phyloP scores from a whole-genome alignment of 2,797 vertebrate species.

The Chromis chromis region DNA sequence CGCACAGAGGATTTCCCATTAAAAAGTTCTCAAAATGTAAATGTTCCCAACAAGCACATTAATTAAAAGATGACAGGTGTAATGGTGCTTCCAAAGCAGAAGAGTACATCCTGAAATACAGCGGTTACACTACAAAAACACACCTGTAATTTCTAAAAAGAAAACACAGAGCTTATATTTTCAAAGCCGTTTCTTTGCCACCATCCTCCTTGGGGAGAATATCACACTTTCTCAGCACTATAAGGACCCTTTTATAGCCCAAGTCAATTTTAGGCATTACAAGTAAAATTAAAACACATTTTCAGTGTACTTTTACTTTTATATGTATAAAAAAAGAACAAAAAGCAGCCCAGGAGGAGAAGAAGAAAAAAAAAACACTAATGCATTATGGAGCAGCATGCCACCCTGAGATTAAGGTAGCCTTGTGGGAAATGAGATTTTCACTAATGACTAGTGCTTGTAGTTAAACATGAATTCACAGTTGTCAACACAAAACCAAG shows the following conservation, averaged over 20 bases:
- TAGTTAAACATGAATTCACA: slow-evolving; percentile 42
- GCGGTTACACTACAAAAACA: slow-evolving; percentile 13
- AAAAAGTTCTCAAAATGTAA: background rate
- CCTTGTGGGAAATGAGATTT: slow-evolving; percentile 50
- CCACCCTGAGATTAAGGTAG: slow-evolving; percentile 49
- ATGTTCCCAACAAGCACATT: slow-evolving; percentile 1
- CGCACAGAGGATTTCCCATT: slow-evolving; percentile 5
- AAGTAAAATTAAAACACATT: slow-evolving; percentile 33
- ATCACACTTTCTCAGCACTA: slow-evolving; percentile 17
- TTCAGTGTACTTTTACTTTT: slow-evolving; percentile 17
- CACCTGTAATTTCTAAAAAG: slow-evolving; percentile 4
- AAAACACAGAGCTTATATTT: slow-evolving; percentile 22
- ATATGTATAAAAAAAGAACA: slow-evolving; percentile 34
- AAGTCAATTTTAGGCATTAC: slow-evolving; percentile 15
- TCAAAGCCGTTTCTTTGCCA: slow-evolving; percentile 35
- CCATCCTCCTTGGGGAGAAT: slow-evolving; percentile 13
- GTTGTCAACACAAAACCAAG: slow-evolving; percentile 21
- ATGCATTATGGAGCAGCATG: slow-evolving; percentile 44
- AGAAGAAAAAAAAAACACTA: background rate
- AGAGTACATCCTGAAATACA: slow-evolving; percentile 18
- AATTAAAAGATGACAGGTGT: slow-evolving; percentile 27
- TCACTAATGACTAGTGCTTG: slow-evolving; percentile 44
- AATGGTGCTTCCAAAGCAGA: slow-evolving; percentile 6
- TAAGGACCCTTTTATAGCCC: slow-evolving; percentile 9
- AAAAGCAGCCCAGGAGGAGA: slow-evolving; percentile 25